Conservation (phyloP, 2,113 vertebrate species). For the Lagopus leucura region DNA sequence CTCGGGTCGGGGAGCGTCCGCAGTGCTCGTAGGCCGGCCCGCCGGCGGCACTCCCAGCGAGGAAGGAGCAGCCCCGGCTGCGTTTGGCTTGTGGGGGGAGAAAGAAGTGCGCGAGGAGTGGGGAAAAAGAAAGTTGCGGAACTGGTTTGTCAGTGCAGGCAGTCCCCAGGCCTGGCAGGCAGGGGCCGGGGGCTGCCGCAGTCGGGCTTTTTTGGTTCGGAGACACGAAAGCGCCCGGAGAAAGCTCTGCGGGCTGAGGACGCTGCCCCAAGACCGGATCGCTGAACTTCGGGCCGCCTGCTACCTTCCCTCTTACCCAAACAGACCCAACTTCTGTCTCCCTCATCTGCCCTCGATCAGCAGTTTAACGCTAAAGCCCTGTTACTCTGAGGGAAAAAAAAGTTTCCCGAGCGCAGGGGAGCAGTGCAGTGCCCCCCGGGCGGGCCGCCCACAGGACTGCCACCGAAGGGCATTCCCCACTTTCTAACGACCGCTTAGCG, state of each 20-base stretch:
- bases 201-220: constrained; percentile 4
- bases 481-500: constrained; percentile 73
- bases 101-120: constrained; percentile 17
- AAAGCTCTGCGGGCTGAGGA: constrained; percentile 57
- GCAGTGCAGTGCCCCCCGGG: constrained; percentile 50
- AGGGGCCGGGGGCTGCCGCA: constrained; percentile 71
- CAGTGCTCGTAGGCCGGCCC: neutral
- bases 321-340: constrained; percentile 85
- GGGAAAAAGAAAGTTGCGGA: constrained; percentile 72
- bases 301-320: constrained; percentile 87
- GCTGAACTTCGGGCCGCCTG: constrained; percentile 37
- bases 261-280: neutral
- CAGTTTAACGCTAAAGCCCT: constrained; percentile 84
- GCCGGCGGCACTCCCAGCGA: neutral
- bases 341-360: constrained; percentile 92
- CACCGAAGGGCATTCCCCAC: constrained; percentile 44
- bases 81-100: constrained; percentile 33
- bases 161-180: constrained; percentile 68
- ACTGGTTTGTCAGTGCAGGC: constrained; percentile 80
- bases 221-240: neutral
- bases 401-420: constrained; percentile 70
- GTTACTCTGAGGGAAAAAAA: constrained; percentile 52
- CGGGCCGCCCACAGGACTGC: constrained; percentile 61
- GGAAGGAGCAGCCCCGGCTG: constrained; percentile 59
- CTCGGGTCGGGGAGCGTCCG: neutral